Evolutionary conservation across 2,797 vertebrate species (phyloP), one percentile per base, ranked within the genome.

Genomic region (Euphonia xanthogaster): DNA sequence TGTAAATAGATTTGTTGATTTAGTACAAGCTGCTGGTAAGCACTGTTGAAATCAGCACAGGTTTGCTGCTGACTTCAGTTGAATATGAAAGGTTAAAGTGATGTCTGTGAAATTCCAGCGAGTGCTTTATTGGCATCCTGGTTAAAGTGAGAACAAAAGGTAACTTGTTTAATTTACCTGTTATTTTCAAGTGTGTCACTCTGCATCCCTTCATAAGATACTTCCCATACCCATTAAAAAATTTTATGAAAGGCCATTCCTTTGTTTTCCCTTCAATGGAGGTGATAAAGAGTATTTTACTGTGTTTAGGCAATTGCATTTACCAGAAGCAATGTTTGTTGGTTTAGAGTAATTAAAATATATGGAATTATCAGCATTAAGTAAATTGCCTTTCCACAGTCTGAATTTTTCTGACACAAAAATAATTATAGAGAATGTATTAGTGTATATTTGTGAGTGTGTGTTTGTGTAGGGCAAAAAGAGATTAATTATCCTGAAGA

Each of bases 271-370:
- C 77, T 33, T 77, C 31, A 70, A 2, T n/a, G 35, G 30, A 20
- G 57, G 45, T 45, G 21, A 80, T 37, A 67, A 70, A 62, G 25
- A 44, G 5, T 60, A 61, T 85, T 93, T 90, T 88, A 81, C 33
- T 67, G 21, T 72, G 77, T 84, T 93, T 82, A 75, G 42, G 65
- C 84, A 90, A 86, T 76, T 91, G 20, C 24, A 42, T 71, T 91
- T 19, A 65, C 60, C 76, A 51, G 17, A 85, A 85, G 14, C 51
- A 60, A 11, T 58, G 24, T 86, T 65, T 63, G 14, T 78, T 86
- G 40, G 15, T 86, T 94, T 86, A 58, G 21, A 77, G 44, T 91
- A 58, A 71, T 94, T 94, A 65, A 86, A 87, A 70, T 54, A 72
- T 54, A 61, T 44, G 14, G 54, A 14, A 65, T 77, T 71, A 79